Evolutionary conservation across 2,888 invertebrate species (phyloP), one percentile per base, ranked within the genome.

Genomic region (Nemotelus pantherinus): DNA sequence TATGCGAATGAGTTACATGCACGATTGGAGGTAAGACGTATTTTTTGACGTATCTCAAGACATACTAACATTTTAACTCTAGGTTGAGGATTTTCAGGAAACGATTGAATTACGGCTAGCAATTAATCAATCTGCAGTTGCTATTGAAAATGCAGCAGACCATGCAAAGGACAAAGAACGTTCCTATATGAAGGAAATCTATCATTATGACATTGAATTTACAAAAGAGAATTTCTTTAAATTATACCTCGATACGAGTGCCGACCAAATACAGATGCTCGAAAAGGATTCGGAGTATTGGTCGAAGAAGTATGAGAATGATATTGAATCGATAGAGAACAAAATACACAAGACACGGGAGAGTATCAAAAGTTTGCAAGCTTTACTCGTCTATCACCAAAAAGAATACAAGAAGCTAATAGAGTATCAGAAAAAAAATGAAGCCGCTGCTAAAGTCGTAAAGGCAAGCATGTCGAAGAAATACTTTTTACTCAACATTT

Each of bases 211-310:
- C 5, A 9, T 58, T 5, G 4, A n/a, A 7, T n/a, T 58, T 9
- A 58, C 4, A n/a, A 7, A 58, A n/a, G 58, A 58, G 58, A 58
- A 58, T 5, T 5, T n/a, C n/a, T 58, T 58, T n/a, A 7, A n/a
- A 58, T 10, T 5, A 5, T 58, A 58, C 25, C 25, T 58, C 4
- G 58, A 58, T n/a, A 25, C 58, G n/a, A n/a, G 25, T 58, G 25
- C 7, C 5, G 4, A 7, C 2, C 7, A n/a, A 25, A 25, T 58
- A 9, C 7, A 25, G 7, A n/a, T 58, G 7, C 25, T 58, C 4
- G 58, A 58, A 58, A 58, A 58, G 7, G 58, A 58, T n/a, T 10
- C 25, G n/a, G 58, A 58, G 7, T 58, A 58, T 25, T 58, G 58
- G 58, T 5, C 58, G n/a, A 25, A 7, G 25, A 7, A n/a, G n/a